Percentiles rank a stretch among this genome's conserved stretches.
phyloP scores from a whole-genome alignment of 2,797 vertebrate species.

The Xiphophorus birchmanni region DNA sequence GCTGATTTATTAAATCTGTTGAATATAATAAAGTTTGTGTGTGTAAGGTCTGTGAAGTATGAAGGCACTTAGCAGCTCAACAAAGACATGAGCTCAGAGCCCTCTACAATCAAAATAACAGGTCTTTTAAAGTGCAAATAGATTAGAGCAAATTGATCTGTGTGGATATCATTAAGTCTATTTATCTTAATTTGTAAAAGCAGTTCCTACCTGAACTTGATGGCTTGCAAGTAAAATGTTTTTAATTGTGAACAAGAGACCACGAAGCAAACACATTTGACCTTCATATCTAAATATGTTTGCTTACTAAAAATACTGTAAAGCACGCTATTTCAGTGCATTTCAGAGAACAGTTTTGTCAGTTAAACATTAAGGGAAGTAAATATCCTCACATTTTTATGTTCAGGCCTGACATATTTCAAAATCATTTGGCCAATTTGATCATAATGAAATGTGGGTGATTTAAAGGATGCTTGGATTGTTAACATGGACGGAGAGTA shows the following conservation, averaged over 20 bases:
- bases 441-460: not conserved
- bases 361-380: too few species aligned
- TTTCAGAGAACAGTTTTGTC: not conserved
- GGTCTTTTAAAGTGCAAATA: too few species aligned
- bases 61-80: too few species aligned
- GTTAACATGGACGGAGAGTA: not conserved
- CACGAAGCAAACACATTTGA: not conserved
- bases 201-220: not conserved
- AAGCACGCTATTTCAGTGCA: not conserved
- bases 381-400: too few species aligned
- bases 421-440: not conserved
- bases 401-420: not conserved
- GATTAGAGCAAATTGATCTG: not conserved
- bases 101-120: too few species aligned
- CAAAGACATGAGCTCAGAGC: too few species aligned
- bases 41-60: too few species aligned
- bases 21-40: too few species aligned
- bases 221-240: not conserved
- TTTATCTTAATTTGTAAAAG: not conserved
- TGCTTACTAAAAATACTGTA: not conserved
- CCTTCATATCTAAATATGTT: not conserved
- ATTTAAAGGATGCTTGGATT: not conserved
- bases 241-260: not conserved
- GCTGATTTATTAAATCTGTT: too few species aligned
- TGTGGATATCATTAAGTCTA: not conserved